Conservation (phyloP, 2,797 vertebrate species). For the Lemur catta region DNA sequence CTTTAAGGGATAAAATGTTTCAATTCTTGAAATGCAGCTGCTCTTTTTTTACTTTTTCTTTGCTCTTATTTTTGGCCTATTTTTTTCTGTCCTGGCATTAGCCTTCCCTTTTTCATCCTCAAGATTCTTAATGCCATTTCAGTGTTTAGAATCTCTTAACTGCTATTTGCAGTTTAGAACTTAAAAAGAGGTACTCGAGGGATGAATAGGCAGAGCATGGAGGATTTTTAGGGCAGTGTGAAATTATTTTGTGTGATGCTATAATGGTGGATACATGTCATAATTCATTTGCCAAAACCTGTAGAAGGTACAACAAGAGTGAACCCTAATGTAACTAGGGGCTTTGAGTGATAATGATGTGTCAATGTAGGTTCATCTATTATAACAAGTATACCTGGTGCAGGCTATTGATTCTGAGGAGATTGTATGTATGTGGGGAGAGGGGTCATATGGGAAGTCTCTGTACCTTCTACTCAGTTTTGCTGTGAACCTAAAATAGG, state of each 20-base stretch:
- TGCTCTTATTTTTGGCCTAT: slow-evolving; percentile 23
- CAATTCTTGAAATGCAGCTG: slow-evolving; percentile 15
- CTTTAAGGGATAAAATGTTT: slow-evolving; percentile 20
- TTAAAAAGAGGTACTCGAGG: not conserved
- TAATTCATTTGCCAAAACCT: not conserved
- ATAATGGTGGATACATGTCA: not conserved
- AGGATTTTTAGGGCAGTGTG: slow-evolving; percentile 13
- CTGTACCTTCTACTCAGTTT: not conserved
- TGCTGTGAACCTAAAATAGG: not conserved
- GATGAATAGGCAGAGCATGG: not conserved
- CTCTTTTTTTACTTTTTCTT: slow-evolving; percentile 9
- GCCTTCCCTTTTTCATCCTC: not conserved
- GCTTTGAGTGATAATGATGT: not conserved
- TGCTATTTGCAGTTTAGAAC: slow-evolving; percentile 10
- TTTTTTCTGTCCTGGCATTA: not conserved
- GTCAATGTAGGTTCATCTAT: not conserved
- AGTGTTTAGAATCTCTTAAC: slow-evolving; percentile 40
- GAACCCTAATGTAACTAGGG: not conserved
- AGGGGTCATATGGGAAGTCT: not conserved
- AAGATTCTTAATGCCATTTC: slow-evolving; percentile 37
- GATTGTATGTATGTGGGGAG: not conserved
- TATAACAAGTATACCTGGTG: not conserved
- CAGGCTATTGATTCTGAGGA: not conserved
- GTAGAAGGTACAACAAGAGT: not conserved
- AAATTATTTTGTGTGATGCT: slow-evolving; percentile 24